A percentile compares a stretch with the other conserved stretches of the same genome.
Evolutionary conservation across 2,888 invertebrate genomes (phyloP).

Genomic region (Teinopalpus imperialis): DNA sequence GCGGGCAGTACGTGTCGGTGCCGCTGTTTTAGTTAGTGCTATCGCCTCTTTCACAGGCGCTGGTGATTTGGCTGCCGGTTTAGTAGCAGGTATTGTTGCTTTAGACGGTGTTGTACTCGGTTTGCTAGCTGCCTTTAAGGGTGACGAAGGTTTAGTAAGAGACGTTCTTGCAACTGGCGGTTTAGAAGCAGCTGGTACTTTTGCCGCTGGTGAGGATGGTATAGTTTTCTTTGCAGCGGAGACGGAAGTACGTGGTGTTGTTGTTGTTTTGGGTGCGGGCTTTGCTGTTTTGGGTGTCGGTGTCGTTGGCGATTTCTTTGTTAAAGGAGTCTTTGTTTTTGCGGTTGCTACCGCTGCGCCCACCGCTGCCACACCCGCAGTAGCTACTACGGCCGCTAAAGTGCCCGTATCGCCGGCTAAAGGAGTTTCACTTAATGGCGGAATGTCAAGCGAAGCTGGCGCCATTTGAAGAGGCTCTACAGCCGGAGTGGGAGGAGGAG

Average conservation of each 20-base stretch:
- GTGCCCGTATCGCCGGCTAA: constrained; percentile 42
- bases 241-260: constrained; percentile 36
- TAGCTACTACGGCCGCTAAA: constrained; percentile 47
- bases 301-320: constrained; percentile 40
- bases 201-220: constrained; percentile 29
- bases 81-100: constrained; percentile 38
- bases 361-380: constrained; percentile 40
- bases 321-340: constrained; percentile 34
- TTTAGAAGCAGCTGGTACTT: constrained; percentile 28
- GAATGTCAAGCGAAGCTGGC: constrained; percentile 34
- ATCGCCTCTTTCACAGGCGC: constrained; percentile 29
- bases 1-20: constrained; percentile 32
- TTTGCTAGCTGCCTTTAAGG: constrained; percentile 37
- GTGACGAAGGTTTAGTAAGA: constrained; percentile 25
- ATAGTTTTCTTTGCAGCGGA: constrained; percentile 44
- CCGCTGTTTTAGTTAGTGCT: constrained; percentile 59
- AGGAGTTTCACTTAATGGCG: constrained; percentile 39
- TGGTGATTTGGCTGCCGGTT: constrained; percentile 26
- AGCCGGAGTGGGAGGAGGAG: constrained; percentile 48
- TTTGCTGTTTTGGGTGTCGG: constrained; percentile 44
- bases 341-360: constrained; percentile 37
- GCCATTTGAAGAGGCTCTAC: constrained; percentile 37
- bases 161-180: constrained; percentile 34
- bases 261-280: constrained; percentile 44
- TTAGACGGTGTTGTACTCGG: constrained; percentile 41